A percentile compares a stretch with the other conserved stretches of the same genome.
Conservation (phyloP, 2,888 invertebrate species). For the Xestia rhomboidea region DNA sequence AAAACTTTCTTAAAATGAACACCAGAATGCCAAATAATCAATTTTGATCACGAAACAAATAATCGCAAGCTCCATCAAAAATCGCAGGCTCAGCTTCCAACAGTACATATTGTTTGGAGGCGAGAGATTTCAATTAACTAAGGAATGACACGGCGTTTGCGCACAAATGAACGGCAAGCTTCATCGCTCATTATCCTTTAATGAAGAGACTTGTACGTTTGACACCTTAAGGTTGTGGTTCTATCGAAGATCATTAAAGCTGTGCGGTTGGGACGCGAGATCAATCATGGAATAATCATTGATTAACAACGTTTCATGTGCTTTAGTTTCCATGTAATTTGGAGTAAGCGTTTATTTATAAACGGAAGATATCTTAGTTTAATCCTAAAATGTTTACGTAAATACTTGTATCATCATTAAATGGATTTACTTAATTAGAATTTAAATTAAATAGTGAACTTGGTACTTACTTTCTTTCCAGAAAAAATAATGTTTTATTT, state of each 20-base stretch:
- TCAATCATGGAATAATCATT: slow-evolving; percentile 49
- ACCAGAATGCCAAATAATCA: slow-evolving; percentile 39
- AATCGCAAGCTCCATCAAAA: slow-evolving; percentile 56
- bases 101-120: slow-evolving; percentile 64
- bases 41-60: slow-evolving; percentile 49
- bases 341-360: slow-evolving; percentile 3
- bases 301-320: slow-evolving; percentile 25
- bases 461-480: not conserved
- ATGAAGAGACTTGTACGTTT: slow-evolving; percentile 63
- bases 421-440: not conserved
- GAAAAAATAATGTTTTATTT: not conserved
- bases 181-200: slow-evolving; percentile 69
- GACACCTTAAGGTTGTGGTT: slow-evolving; percentile 61
- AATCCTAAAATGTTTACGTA: not conserved
- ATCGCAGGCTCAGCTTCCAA: slow-evolving; percentile 57
- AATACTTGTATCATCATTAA: not conserved
- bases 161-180: slow-evolving; percentile 77
- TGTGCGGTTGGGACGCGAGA: slow-evolving; percentile 25
- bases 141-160: slow-evolving; percentile 79
- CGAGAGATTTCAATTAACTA: slow-evolving; percentile 80
- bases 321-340: slow-evolving; percentile 9
- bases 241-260: slow-evolving; percentile 47
- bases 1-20: slow-evolving; percentile 24
- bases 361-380: not conserved
- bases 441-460: not conserved